A percentile compares a stretch with the other conserved stretches of the same genome.
These are phyloP conservation scores for Basileuterus tristriatus DNA, from an alignment of 2,797 vertebrate genomes.

Conservation along the genomic window DNA sequence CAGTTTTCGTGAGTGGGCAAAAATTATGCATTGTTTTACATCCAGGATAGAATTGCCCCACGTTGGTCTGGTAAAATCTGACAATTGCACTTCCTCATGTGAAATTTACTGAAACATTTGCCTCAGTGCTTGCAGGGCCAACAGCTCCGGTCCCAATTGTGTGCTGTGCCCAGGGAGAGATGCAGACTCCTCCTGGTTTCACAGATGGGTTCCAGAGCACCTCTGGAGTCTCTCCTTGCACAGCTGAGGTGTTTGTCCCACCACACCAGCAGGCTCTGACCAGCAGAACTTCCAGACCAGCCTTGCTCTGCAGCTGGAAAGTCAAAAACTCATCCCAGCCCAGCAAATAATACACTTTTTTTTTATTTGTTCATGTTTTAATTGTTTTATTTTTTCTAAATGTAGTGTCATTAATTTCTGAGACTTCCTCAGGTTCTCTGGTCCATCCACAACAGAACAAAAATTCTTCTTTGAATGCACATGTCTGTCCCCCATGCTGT, in stretches of 20 bases:
- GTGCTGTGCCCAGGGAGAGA: not conserved
- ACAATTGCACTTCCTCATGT: not conserved
- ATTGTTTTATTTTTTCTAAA: not conserved
- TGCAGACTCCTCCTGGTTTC: not conserved
- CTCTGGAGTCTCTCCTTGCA: not conserved
- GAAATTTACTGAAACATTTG: not conserved
- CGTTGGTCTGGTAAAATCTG: not conserved
- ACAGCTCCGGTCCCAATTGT: not conserved
- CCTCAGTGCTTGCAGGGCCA: not conserved
- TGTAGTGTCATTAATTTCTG: not conserved
- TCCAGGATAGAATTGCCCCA: not conserved
- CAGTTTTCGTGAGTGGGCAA: not conserved
- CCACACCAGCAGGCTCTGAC: too few relatives aligned
- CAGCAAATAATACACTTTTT: not conserved
- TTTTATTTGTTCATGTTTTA: not conserved
- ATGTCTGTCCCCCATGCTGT: accelerated
- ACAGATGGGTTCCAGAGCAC: not conserved
- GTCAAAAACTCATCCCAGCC: not conserved
- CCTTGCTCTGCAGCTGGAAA: not conserved
- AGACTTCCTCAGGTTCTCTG: not conserved
- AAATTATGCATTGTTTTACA: not conserved
- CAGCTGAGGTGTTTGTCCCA: not conserved
- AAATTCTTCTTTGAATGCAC: not conserved
- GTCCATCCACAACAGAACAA: not conserved
- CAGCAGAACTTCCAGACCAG: not conserved